phyloP scores from a whole-genome alignment of 2,888 invertebrate genomes.

The Ferdinandea cuprea region DNA sequence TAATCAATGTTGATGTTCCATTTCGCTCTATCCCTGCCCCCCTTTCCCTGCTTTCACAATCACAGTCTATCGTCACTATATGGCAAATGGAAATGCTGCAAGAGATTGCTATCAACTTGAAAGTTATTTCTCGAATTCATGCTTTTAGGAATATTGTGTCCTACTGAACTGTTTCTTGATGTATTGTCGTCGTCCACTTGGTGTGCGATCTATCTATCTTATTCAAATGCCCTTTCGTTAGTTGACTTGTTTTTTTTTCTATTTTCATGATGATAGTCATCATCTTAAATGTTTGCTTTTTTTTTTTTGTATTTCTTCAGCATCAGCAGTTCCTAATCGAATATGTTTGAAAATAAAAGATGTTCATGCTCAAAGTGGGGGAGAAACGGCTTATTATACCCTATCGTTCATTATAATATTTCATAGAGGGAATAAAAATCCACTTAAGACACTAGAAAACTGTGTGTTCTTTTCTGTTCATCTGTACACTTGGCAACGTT shows the following conservation, averaged over 20 bases:
- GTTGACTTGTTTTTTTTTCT: too few species aligned
- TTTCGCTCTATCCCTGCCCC: background rate
- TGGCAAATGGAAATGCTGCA: slow-evolving; percentile 42
- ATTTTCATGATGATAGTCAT: slow-evolving; percentile 1
- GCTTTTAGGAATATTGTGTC: slow-evolving; percentile 26
- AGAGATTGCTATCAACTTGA: slow-evolving; percentile 22
- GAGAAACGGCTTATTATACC: background rate
- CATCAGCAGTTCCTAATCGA: slow-evolving; percentile 7
- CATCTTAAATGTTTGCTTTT: background rate
- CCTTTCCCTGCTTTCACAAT: too few species aligned
- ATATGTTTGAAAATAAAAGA: background rate
- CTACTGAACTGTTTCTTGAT: slow-evolving; percentile 61
- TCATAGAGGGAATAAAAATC: slow-evolving; percentile 28
- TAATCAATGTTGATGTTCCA: slow-evolving; percentile 14
- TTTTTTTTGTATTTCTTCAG: background rate
- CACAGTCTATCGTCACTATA: slow-evolving; percentile 11
- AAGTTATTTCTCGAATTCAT: slow-evolving; percentile 12
- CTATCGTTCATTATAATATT: background rate
- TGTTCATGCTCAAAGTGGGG: background rate
- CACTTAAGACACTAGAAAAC: slow-evolving; percentile 28
- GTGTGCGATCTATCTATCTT: slow-evolving; percentile 9
- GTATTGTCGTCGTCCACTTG: slow-evolving; percentile 43
- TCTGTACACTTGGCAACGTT: too few species aligned
- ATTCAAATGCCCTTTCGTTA: slow-evolving; percentile 7
- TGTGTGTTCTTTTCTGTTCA: background rate